Evolutionary conservation across 1,140 invertebrate genomes (phyloP).

Genomic region (Macrobrachium nipponense): DNA sequence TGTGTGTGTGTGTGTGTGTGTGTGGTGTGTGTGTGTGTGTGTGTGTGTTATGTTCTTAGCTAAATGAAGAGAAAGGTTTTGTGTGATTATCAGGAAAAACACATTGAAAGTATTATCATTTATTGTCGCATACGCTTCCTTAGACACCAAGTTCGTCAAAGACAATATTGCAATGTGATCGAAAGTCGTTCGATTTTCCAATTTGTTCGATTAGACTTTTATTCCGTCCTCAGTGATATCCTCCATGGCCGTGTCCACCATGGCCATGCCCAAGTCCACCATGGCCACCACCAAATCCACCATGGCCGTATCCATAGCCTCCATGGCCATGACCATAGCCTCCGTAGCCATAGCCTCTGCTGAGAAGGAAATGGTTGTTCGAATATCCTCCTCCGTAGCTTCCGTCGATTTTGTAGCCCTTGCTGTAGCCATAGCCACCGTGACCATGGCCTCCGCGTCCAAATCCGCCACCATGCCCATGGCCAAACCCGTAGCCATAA

Average conservation of each 20-base stretch:
- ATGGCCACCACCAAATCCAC: neutral
- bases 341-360: too few species aligned
- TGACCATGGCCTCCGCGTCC: neutral
- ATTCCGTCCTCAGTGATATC: neutral
- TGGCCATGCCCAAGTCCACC: neutral
- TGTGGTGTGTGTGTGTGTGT: neutral
- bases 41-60: neutral
- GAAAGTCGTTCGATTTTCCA: too few species aligned
- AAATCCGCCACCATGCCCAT: neutral
- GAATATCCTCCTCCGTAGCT: too few species aligned
- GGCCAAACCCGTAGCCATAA: neutral
- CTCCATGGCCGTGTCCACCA: constrained; percentile 5
- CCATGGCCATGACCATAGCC: neutral
- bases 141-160: too few species aligned
- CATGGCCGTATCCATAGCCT: neutral
- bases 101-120: too few species aligned
- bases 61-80: too few species aligned
- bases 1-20: neutral
- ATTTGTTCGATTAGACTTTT: too few species aligned
- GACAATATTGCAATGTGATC: too few species aligned
- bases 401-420: too few species aligned
- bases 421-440: neutral
- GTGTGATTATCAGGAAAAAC: too few species aligned
- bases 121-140: too few species aligned
- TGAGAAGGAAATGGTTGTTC: too few species aligned